Evolutionary conservation across 2,888 invertebrate genomes (phyloP).

Genomic region (Drosophila ezoana): DNA sequence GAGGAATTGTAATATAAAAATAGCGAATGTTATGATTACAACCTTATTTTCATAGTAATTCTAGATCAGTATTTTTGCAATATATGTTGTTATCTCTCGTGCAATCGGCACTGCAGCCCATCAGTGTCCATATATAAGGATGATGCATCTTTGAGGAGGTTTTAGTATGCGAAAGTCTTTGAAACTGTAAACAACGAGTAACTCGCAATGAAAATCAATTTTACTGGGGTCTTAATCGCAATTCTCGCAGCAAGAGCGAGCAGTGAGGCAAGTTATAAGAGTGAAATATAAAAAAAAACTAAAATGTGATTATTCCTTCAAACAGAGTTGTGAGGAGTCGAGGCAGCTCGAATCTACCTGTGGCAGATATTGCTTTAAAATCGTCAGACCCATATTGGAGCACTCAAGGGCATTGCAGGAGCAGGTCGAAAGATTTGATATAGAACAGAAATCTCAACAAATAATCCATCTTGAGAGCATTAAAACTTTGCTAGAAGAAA

Average conservation of each 20-base stretch:
- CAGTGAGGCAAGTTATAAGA: not conserved
- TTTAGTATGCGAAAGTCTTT: not conserved
- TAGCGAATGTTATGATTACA: no score
- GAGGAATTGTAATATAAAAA: no score
- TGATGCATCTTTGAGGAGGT: no score
- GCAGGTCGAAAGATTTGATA: not conserved
- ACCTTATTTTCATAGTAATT: no score
- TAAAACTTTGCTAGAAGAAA: not conserved
- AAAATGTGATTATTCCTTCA: not conserved
- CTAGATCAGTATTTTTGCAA: no score
- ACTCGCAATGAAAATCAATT: not conserved
- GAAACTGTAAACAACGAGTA: not conserved
- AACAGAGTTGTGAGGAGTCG: conserved; percentile 1
- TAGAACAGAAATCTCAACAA: not conserved
- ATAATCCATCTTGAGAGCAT: not conserved
- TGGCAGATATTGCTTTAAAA: conserved; percentile 5
- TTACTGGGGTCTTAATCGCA: not conserved
- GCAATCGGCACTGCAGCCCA: no score
- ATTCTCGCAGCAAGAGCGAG: not conserved
- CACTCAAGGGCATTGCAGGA: not conserved
- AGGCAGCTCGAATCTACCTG: conserved; percentile 1
- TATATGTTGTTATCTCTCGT: no score
- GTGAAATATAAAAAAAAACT: not conserved
- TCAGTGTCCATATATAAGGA: no score
- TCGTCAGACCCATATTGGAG: conserved; percentile 2